Base-by-base conservation (phyloP, 2,797 vertebrate species). In the Alfaro cultratus region DNA sequence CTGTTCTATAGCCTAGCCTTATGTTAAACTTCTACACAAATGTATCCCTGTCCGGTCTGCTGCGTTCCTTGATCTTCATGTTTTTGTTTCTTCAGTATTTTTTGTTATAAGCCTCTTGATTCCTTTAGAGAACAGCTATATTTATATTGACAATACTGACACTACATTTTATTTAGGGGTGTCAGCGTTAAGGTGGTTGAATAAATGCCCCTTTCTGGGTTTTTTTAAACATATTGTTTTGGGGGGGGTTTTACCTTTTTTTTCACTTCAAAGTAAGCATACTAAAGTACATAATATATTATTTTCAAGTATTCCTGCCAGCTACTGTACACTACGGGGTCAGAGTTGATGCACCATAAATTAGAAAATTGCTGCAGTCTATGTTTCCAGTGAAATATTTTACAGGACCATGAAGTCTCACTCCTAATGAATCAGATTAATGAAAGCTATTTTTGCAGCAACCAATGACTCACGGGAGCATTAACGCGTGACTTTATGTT, bases 381-480 rank as follows among this genome's bases (percentile, higher is more conserved):
- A 12, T 16, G 3, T 23, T 23, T 23, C 12, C 29, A 34, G 51
- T 64, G 8, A 49, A n/a, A 39, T 12, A 18, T 23, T 29, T 73
- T 41, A 29, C 51, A 47, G 12, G 41, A 49, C 43, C 68, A 55
- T 49, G 41, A 70, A 36, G 23, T 13, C 29, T 76, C 16, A 45
- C 43, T 21, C 21, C 11, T 53, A 46, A 80, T 76, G 8, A 70
- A 47, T 72, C 57, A 31, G 23, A 60, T 55, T 79, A 13, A 43
- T 51, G n/a, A 57, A 80, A n/a, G 7, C 45, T 68, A 73, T 76
- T 68, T 46, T 36, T 67, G 18, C 8, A 46, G 36, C 34, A 68
- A 45, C 62, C 45, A 68, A n/a, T 39, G 73, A 73, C 73, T 68
- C 73, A 77, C 23, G 43, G 39, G 36, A 74, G 64, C 62, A 51